Base-by-base conservation (phyloP, 1,140 invertebrate species). In the Gonatopus flavifemur region DNA sequence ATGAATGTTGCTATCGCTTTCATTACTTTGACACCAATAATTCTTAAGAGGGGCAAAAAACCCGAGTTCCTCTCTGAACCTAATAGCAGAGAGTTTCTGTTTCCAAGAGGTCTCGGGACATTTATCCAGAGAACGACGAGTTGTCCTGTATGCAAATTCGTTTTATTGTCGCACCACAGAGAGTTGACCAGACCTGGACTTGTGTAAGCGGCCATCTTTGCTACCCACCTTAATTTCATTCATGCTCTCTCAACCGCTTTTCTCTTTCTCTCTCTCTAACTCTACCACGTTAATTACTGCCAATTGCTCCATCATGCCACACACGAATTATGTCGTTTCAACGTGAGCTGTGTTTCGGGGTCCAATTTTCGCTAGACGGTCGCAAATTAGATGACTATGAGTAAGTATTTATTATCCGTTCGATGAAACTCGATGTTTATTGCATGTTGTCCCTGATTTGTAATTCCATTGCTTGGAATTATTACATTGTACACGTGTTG, bases 111-210 rank as follows among this genome's bases (percentile, higher is more conserved):
- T 55, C 54, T 49, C 57, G 60, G 66, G 64, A 64, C 68, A 69
- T 64, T 69, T 59, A 55, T 57, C 58, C 50, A 59, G 59, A 59
- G 52, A n/a, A n/a, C n/a, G n/a, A 51, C 58, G 55, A 61, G 71
- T 70, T 70, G 66, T 72, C 70, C 59, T 63, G 66, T 66, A 77
- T 77, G 75, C 69, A 76, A 77, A 77, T 77, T 74, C 64, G 65
- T 67, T 76, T 74, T 74, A 76, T 70, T 74, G 71, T 70, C 70
- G 63, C 62, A 44, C 56, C 52, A 57, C 54, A 64, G 62, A 44
- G 56, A 60, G 66, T 70, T 61, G 62, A 58, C 59, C 60, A 64
- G 60, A 69, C 57, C 55, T 62, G 62, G 68, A 69, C 62, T 55
- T 61, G 64, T 68, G 67, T 71, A 74, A 75, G 72, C 70, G 70